These are phyloP conservation scores for Chrysomela aeneicollis DNA, from an alignment of 2,888 invertebrate genomes.

Conservation along the genomic window DNA sequence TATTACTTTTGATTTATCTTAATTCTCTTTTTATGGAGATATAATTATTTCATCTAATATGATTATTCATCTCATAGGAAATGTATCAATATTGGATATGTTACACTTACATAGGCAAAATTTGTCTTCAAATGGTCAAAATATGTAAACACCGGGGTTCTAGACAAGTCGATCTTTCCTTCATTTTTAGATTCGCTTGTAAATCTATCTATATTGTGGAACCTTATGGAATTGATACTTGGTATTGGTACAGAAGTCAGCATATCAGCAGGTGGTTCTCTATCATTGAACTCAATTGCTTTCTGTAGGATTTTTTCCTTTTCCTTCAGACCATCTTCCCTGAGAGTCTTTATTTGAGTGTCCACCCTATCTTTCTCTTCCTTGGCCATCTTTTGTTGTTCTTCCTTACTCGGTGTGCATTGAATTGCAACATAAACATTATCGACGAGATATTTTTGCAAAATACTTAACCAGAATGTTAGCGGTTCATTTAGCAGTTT, in stretches of 20 bases:
- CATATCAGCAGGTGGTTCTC: slow-evolving; percentile 74
- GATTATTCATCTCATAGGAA: too few relatives aligned
- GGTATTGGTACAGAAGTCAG: slow-evolving; percentile 80
- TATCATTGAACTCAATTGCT: slow-evolving; percentile 81
- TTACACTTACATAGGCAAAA: slow-evolving; percentile 79
- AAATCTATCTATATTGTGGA: slow-evolving; percentile 66
- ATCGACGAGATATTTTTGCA: slow-evolving; percentile 73
- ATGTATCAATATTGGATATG: too few relatives aligned
- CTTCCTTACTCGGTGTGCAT: slow-evolving; percentile 70
- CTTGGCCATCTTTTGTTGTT: slow-evolving; percentile 72
- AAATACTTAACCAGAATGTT: slow-evolving; percentile 76
- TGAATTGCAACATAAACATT: slow-evolving; percentile 71
- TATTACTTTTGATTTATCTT: too few relatives aligned
- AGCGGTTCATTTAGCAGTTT: slow-evolving; percentile 69
- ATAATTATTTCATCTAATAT: too few relatives aligned
- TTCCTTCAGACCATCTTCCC: slow-evolving; percentile 71
- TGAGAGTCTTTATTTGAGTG: slow-evolving; percentile 70
- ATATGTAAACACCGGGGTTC: slow-evolving; percentile 78
- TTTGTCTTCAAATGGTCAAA: slow-evolving; percentile 83
- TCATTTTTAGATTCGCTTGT: slow-evolving; percentile 59
- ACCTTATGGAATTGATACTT: slow-evolving; percentile 74
- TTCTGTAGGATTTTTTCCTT: slow-evolving; percentile 70
- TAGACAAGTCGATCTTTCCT: slow-evolving; percentile 66
- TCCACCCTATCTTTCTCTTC: slow-evolving; percentile 78
- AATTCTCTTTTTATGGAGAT: too few relatives aligned